A percentile compares a stretch with the other conserved stretches of the same genome.
phyloP scores from a whole-genome alignment of 2,797 vertebrate species.

The Amblyraja radiata region DNA sequence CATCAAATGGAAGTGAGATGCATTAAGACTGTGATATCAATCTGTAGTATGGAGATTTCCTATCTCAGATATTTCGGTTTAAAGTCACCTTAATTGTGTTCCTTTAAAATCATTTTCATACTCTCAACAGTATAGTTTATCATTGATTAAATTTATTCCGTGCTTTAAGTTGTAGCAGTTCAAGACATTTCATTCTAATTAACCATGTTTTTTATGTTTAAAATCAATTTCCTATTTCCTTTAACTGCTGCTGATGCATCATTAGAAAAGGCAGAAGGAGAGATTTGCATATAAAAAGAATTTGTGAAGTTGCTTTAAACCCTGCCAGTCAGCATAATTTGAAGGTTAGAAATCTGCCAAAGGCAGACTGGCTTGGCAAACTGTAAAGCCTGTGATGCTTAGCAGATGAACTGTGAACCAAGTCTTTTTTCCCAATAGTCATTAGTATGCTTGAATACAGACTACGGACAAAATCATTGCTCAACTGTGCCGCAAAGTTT shows the following conservation, averaged over 20 bases:
- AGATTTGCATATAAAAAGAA: constrained; percentile 57
- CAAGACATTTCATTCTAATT: constrained; percentile 34
- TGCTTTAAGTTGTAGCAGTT: constrained; percentile 18
- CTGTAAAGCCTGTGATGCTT: constrained; percentile 35
- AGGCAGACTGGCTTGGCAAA: constrained; percentile 47
- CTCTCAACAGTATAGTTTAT: constrained; percentile 8
- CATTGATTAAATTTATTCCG: constrained; percentile 1
- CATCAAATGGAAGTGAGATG: neutral
- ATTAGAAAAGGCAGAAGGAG: constrained; percentile 36
- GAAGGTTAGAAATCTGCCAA: constrained; percentile 43
- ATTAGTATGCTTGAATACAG: constrained; percentile 38
- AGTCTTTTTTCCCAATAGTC: constrained; percentile 37
- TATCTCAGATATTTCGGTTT: neutral
- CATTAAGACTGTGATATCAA: neutral
- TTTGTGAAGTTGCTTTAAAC: constrained; percentile 42
- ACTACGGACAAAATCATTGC: constrained; percentile 36
- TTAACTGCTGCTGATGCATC: constrained; percentile 27
- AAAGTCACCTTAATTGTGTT: neutral
- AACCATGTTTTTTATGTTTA: constrained; percentile 30
- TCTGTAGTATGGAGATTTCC: neutral
- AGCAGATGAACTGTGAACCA: constrained; percentile 23
- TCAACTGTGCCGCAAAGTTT: constrained; percentile 31
- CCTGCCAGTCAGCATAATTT: constrained; percentile 48
- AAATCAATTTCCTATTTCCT: constrained; percentile 37
- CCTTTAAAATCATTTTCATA: neutral